These are phyloP conservation scores for Chrosomus eos DNA, from an alignment of 2,797 vertebrate species.

Conservation along the genomic window DNA sequence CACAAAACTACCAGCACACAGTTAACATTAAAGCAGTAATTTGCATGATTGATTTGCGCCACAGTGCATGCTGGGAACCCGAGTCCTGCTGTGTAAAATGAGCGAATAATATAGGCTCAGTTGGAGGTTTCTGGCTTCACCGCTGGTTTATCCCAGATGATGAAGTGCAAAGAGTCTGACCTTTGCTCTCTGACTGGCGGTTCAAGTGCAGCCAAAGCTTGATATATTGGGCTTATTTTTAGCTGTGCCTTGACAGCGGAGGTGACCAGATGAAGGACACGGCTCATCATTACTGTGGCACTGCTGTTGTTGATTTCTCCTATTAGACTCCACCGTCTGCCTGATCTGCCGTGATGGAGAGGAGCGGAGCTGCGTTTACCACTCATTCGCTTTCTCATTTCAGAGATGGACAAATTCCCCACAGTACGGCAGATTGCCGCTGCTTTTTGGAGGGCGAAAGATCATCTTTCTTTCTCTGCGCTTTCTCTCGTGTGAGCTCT, in stretches of 20 bases:
- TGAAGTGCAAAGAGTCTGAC: slow-evolving; percentile 6
- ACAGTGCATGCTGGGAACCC: slow-evolving; percentile 19
- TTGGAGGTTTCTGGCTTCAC: slow-evolving; percentile 1
- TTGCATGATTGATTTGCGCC: slow-evolving; percentile 17
- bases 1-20: background rate
- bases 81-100: slow-evolving; percentile 19
- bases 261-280: slow-evolving; percentile 33
- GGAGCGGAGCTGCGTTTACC: background rate
- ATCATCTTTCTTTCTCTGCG: slow-evolving; percentile 8
- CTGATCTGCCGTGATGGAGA: slow-evolving; percentile 28
- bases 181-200: slow-evolving; percentile 35
- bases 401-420: slow-evolving; percentile 26
- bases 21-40: slow-evolving; percentile 1
- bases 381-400: slow-evolving; percentile 25
- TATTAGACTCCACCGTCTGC: slow-evolving; percentile 34
- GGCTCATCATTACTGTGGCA: slow-evolving; percentile 27
- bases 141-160: slow-evolving; percentile 1
- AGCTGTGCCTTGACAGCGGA: slow-evolving; percentile 2
- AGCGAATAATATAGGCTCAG: background rate
- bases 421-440: background rate
- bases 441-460: slow-evolving; percentile 25
- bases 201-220: slow-evolving; percentile 26
- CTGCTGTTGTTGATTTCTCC: slow-evolving; percentile 41
- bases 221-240: slow-evolving; percentile 45
- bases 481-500: background rate